These are phyloP conservation scores for Escarpia spicata DNA, from an alignment of 2,888 invertebrate species.

Conservation along the genomic window DNA sequence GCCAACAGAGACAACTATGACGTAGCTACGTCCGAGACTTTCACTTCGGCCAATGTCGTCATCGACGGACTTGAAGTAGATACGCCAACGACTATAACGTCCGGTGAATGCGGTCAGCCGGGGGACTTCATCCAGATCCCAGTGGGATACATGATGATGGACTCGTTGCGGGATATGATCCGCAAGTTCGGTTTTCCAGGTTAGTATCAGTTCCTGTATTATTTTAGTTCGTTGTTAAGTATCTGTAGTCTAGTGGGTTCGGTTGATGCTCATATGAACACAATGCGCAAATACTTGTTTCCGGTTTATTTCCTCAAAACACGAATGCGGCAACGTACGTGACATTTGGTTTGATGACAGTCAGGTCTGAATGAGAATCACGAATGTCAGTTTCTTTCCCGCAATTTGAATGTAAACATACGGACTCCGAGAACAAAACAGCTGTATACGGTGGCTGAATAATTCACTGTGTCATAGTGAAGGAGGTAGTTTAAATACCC, in stretches of 20 bases:
- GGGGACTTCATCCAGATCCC: not conserved
- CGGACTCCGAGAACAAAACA: not conserved
- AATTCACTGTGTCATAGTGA: not conserved
- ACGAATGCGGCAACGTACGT: not conserved
- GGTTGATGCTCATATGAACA: too few species aligned
- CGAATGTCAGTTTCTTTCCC: not conserved
- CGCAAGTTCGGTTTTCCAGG: not conserved
- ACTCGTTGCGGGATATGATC: not conserved
- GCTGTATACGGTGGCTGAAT: not conserved
- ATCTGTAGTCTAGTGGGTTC: too few species aligned
- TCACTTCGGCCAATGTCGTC: conserved; percentile 68
- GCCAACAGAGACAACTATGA: conserved; percentile 61
- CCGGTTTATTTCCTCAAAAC: not conserved
- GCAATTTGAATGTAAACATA: not conserved
- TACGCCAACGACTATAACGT: not conserved
- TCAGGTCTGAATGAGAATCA: not conserved
- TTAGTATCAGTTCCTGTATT: not conserved
- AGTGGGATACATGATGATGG: not conserved
- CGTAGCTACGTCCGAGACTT: conserved; percentile 43
- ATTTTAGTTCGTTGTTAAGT: not conserved
- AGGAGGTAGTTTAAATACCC: too few species aligned
- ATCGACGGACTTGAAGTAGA: conserved; percentile 65
- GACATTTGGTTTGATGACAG: not conserved
- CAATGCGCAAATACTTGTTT: not conserved
- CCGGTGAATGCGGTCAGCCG: not conserved